These are phyloP conservation scores for Thamnophis sirtalis DNA, from an alignment of 2,113 vertebrate species.

Conservation along the genomic window DNA sequence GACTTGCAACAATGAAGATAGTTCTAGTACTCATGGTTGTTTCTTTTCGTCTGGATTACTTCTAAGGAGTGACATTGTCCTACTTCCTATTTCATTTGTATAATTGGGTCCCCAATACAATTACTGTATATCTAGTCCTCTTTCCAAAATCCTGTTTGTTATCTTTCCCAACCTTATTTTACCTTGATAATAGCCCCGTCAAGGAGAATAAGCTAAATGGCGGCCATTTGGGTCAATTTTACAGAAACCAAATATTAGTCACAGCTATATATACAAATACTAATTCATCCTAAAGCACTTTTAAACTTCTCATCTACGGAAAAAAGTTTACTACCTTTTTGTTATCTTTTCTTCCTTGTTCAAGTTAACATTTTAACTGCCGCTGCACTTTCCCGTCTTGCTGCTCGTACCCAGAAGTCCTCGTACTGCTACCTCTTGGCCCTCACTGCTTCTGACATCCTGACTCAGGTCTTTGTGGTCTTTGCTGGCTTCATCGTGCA, in stretches of 20 bases:
- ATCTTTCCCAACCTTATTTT: not conserved
- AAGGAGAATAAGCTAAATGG: not conserved
- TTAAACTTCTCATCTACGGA: not conserved
- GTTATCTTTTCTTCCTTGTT: not conserved
- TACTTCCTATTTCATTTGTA: not conserved
- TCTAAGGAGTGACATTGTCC: not conserved
- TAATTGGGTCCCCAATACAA: not conserved
- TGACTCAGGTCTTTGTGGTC: conserved; percentile 90
- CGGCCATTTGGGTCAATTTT: not conserved
- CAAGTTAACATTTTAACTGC: conserved; percentile 84
- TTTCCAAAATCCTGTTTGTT: not conserved
- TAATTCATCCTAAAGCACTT: not conserved
- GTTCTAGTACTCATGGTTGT: not conserved
- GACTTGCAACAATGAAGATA: not conserved
- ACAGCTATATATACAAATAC: not conserved
- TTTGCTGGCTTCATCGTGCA: conserved; percentile 90
- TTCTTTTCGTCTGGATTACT: not conserved
- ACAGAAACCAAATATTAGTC: not conserved
- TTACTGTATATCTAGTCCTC: not conserved
- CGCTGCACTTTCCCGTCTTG: conserved; percentile 79
- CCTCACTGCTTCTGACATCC: conserved; percentile 81
- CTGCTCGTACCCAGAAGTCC: conserved; percentile 79
- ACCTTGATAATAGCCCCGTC: not conserved
- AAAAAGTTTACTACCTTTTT: not conserved
- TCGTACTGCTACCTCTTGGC: conserved; percentile 89